These are phyloP conservation scores for Steinernema khuongi DNA, from an alignment of 1,140 invertebrate species.

Conservation along the genomic window DNA sequence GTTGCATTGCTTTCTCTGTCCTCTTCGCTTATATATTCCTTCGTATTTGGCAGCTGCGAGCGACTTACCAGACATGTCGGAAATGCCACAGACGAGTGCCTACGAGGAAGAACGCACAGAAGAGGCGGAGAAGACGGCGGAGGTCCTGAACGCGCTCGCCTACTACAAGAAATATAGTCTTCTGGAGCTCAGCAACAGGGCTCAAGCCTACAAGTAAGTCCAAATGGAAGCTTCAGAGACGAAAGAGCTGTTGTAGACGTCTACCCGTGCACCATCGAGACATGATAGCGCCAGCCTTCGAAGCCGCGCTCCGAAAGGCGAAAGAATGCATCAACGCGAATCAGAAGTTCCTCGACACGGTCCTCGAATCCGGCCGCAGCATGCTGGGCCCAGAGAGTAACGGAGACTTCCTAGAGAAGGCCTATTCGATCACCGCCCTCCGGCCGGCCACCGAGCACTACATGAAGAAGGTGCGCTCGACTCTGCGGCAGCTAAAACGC, in stretches of 20 bases:
- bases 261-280: background rate
- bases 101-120: background rate
- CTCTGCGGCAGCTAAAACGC: conserved; percentile 73
- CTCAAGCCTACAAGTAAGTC: background rate
- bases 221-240: too few species aligned
- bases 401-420: background rate
- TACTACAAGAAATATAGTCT: conserved; percentile 7
- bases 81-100: background rate
- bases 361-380: background rate
- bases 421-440: background rate
- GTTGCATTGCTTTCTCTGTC: too few species aligned
- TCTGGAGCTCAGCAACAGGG: background rate
- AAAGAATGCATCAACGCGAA: background rate
- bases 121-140: background rate
- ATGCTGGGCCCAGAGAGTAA: background rate
- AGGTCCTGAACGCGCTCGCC: background rate
- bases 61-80: too few species aligned
- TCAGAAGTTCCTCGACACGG: conserved; percentile 6
- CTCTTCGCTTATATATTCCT: too few species aligned
- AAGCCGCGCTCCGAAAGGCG: background rate
- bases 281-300: background rate
- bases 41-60: too few species aligned
- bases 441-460: background rate
- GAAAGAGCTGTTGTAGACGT: background rate
- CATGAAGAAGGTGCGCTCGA: conserved; percentile 80